Evolutionary conservation across 2,888 invertebrate species (phyloP), one percentile per base, ranked within the genome.

Genomic region (Trypoxylon attenuatum): DNA sequence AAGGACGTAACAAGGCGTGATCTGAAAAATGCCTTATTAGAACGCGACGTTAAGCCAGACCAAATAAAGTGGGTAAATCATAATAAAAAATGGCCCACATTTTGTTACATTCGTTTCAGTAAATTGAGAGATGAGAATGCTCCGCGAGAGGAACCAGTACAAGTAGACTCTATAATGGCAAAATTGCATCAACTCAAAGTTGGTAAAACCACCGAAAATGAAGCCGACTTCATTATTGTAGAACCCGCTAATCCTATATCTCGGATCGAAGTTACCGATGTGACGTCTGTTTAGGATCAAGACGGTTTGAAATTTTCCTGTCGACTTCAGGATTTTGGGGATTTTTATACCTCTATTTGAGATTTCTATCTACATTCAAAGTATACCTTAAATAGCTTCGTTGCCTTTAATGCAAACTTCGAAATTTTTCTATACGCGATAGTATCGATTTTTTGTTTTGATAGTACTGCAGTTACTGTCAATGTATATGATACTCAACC

Each of bases 1-100:
- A 91, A 91, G 15, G 90, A 90, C 65, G 92, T 93, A 8, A 90
- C 94, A 66, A 91, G 94, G 5, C 91, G 93, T 46, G 94, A 94
- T 81, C 87, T 94, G 76, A 94, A 94, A 82, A 90, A 91, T 49
- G 94, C 93, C 27, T 87, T 94, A 25, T 89, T 89, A 39, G 92
- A 93, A 79, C 91, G 93, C 74, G 92, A 93, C 43, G 92, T 94
- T 56, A 93, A 92, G 81, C 94, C 94, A 3, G 90, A 91, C 76
- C 91, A 92, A 68, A 94, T 94, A 87, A 91, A 92, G 53, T 94
- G 94, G 94, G 88, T n/a, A n/a, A n/a, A n/a, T n/a, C n/a, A n/a
- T n/a, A n/a, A n/a, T n/a, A n/a, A 85, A 71, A 88, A 82, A 5
- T 69, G 78, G 15, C 76, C 90, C 56, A 93, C 93, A 53, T 91